These are phyloP conservation scores for Brassicogethes aeneus DNA, from an alignment of 2,888 invertebrate genomes.

Conservation along the genomic window DNA sequence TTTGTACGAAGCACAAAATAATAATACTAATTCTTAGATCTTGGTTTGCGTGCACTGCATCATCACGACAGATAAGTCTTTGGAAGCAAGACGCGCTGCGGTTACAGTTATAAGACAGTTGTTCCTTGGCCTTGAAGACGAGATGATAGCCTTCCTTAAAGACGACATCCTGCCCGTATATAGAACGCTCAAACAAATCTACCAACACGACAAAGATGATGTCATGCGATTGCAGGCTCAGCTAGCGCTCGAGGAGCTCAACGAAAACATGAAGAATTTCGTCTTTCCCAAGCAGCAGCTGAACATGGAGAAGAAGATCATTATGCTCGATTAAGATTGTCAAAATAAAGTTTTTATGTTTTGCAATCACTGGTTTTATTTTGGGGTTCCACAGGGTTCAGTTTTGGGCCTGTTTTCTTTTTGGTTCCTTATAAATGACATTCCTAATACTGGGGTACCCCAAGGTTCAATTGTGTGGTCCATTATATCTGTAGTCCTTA, in stretches of 20 bases:
- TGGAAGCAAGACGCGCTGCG: conserved; percentile 70
- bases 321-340: conserved; percentile 21
- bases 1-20: too few species aligned
- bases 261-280: conserved; percentile 54
- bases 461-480: too few species aligned
- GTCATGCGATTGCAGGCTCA: conserved; percentile 66
- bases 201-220: conserved; percentile 56
- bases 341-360: neutral
- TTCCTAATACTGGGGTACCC: too few species aligned
- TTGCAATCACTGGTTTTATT: neutral
- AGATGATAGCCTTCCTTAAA: conserved; percentile 57
- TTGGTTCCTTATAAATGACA: too few species aligned
- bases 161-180: conserved; percentile 62
- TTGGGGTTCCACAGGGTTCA: too few species aligned
- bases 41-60: conserved; percentile 60
- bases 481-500: too few species aligned
- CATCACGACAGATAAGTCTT: conserved; percentile 58
- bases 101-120: conserved; percentile 67
- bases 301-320: conserved; percentile 27
- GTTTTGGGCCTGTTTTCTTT: too few species aligned
- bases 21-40: conserved; percentile 42
- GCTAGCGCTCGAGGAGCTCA: conserved; percentile 67
- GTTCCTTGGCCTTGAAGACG: conserved; percentile 64
- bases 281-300: conserved; percentile 43
- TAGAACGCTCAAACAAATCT: conserved; percentile 56